Conservation (phyloP, 2,888 invertebrate species). For the Diaprepes abbreviatus region DNA sequence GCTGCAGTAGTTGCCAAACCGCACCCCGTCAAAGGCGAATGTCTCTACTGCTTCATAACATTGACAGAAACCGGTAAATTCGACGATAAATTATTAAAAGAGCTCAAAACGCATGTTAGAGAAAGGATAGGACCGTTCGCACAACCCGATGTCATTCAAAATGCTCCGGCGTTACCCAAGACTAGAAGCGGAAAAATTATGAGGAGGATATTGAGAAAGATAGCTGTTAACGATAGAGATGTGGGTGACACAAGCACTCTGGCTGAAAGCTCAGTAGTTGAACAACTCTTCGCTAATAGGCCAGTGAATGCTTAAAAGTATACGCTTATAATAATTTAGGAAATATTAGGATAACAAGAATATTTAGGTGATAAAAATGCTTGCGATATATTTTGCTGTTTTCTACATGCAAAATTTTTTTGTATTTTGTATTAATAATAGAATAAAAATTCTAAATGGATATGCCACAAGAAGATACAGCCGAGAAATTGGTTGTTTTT, state of each 20-base stretch:
- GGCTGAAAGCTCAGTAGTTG: slow-evolving; percentile 92
- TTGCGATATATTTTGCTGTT: no score
- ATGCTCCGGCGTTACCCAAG: slow-evolving; percentile 95
- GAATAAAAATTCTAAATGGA: no score
- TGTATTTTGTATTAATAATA: no score
- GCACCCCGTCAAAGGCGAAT: slow-evolving; percentile 96
- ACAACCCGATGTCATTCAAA: slow-evolving; percentile 93
- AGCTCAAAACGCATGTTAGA: slow-evolving; percentile 85
- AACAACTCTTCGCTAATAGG: slow-evolving; percentile 81
- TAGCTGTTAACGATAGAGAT: slow-evolving; percentile 89
- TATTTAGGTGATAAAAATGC: no score
- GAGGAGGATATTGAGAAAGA: slow-evolving; percentile 93
- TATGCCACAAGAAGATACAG: no score
- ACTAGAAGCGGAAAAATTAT: slow-evolving; percentile 99
- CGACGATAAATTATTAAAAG: slow-evolving; percentile 77
- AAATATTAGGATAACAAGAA: background rate
- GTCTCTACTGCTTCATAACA: slow-evolving; percentile 96
- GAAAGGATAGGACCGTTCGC: slow-evolving; percentile 96
- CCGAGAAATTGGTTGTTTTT: no score
- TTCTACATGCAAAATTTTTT: no score
- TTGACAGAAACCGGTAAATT: slow-evolving; percentile 83
- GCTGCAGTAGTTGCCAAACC: slow-evolving; percentile 97
- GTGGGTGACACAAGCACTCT: slow-evolving; percentile 95
- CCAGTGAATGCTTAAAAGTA: slow-evolving; percentile 66
- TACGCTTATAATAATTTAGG: background rate